A percentile compares a stretch with the other conserved stretches of the same genome.
Conservation (phyloP, 1,140 invertebrate genomes). For the Monomorium pharaonis region DNA sequence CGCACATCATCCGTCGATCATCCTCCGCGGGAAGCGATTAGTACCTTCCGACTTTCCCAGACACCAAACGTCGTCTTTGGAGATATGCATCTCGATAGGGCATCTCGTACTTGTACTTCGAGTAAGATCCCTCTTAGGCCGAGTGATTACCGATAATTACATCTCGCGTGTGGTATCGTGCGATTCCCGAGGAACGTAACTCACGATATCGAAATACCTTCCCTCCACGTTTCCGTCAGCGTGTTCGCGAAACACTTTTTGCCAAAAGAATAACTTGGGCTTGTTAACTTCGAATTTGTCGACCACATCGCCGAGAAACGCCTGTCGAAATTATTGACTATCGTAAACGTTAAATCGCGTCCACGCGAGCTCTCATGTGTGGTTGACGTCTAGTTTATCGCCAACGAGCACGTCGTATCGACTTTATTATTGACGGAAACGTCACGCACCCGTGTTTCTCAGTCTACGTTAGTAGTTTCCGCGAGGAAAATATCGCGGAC, state of each 20-base stretch:
- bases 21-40: conserved; percentile 1
- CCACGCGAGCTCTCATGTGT: not conserved
- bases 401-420: not conserved
- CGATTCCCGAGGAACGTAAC: not conserved
- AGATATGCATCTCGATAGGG: not conserved
- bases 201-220: not conserved
- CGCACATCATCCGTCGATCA: not conserved
- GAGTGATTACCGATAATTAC: conserved; percentile 27
- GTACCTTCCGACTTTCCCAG: not conserved
- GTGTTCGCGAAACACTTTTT: not conserved
- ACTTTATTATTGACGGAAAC: conserved; percentile 19
- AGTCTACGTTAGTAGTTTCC: conserved; percentile 9
- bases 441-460: conserved; percentile 26
- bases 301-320: conserved; percentile 41
- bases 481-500: conserved; percentile 14
- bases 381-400: not conserved
- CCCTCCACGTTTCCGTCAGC: not conserved
- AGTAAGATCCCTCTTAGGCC: conserved; percentile 41
- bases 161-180: conserved; percentile 8
- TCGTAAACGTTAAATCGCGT: conserved; percentile 19
- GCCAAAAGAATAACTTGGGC: not conserved
- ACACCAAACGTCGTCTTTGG: conserved; percentile 7
- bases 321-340: conserved; percentile 28
- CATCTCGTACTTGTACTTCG: conserved; percentile 46
- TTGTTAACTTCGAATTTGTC: not conserved